Evolutionary conservation across 2,888 invertebrate species (phyloP).

Genomic region (Agrochola litura): DNA sequence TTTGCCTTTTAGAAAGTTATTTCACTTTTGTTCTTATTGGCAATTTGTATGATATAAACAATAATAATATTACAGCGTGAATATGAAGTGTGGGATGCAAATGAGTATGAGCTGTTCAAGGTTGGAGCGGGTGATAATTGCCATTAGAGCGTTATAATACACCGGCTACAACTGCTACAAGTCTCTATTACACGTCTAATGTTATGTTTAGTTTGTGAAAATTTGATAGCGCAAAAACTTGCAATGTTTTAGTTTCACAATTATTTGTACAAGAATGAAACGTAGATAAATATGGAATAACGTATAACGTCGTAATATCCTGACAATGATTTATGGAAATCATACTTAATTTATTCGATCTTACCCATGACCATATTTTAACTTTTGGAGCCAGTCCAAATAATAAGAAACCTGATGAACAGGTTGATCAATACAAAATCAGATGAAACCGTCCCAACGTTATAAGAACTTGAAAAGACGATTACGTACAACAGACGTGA

Average conservation of each 20-base stretch:
- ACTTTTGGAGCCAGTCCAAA: slow-evolving; percentile 37
- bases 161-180: slow-evolving; percentile 48
- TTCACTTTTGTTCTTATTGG: slow-evolving; percentile 37
- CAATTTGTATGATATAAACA: slow-evolving; percentile 37
- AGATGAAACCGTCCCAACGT: slow-evolving; percentile 15
- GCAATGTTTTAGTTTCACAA: slow-evolving; percentile 35
- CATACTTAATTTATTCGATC: slow-evolving; percentile 22
- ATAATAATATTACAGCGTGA: slow-evolving; percentile 51
- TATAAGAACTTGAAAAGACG: slow-evolving; percentile 1
- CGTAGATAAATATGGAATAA: slow-evolving; percentile 3
- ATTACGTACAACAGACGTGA: slow-evolving; percentile 27
- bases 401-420: slow-evolving; percentile 9
- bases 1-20: slow-evolving; percentile 47
- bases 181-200: slow-evolving; percentile 39
- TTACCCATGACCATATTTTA: not conserved
- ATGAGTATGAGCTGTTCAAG: slow-evolving; percentile 82
- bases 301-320: slow-evolving; percentile 3
- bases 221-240: slow-evolving; percentile 26
- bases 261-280: slow-evolving; percentile 12
- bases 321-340: slow-evolving; percentile 18
- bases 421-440: slow-evolving; percentile 20
- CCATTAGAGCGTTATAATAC: slow-evolving; percentile 73
- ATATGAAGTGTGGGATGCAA: slow-evolving; percentile 80
- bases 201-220: slow-evolving; percentile 46
- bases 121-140: slow-evolving; percentile 77